phyloP scores from a whole-genome alignment of 2,888 invertebrate genomes.

The Aproaerema taeniolella region DNA sequence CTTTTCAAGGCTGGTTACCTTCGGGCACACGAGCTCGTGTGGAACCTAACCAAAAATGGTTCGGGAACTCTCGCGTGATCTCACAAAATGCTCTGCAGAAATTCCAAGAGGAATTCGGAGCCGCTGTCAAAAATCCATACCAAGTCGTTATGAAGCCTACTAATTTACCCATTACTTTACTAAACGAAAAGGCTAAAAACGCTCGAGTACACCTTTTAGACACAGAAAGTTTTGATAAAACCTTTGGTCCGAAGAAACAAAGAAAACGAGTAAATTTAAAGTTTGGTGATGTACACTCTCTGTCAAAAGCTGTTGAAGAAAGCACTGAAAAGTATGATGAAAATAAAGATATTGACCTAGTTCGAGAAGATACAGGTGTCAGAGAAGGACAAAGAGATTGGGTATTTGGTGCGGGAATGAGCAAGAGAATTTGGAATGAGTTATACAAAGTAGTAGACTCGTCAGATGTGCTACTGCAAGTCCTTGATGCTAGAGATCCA shows the following conservation, averaged over 20 bases:
- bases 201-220: slow-evolving; percentile 96
- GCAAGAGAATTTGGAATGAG: slow-evolving; percentile 99
- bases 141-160: slow-evolving; percentile 98
- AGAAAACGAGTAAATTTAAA: slow-evolving; percentile 92
- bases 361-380: slow-evolving; percentile 88
- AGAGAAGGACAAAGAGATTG: slow-evolving; percentile 91
- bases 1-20: slow-evolving; percentile 93
- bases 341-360: slow-evolving; percentile 89
- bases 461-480: slow-evolving; percentile 97
- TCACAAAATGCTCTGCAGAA: slow-evolving; percentile 93
- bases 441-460: slow-evolving; percentile 99
- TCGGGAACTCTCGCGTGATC: slow-evolving; percentile 98
- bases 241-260: slow-evolving; percentile 96
- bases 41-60: slow-evolving; percentile 99
- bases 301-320: slow-evolving; percentile 84
- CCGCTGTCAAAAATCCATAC: slow-evolving; percentile 96
- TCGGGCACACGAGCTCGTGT: slow-evolving; percentile 96
- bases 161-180: slow-evolving; percentile 93
- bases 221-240: slow-evolving; percentile 94
- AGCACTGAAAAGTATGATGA: slow-evolving; percentile 87
- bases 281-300: slow-evolving; percentile 86
- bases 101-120: slow-evolving; percentile 96
- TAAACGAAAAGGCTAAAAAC: slow-evolving; percentile 94
- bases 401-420: slow-evolving; percentile 97
- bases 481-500: slow-evolving; percentile 98